Conservation (phyloP, 1,140 invertebrate species). For the Hycleus phaleratus region DNA sequence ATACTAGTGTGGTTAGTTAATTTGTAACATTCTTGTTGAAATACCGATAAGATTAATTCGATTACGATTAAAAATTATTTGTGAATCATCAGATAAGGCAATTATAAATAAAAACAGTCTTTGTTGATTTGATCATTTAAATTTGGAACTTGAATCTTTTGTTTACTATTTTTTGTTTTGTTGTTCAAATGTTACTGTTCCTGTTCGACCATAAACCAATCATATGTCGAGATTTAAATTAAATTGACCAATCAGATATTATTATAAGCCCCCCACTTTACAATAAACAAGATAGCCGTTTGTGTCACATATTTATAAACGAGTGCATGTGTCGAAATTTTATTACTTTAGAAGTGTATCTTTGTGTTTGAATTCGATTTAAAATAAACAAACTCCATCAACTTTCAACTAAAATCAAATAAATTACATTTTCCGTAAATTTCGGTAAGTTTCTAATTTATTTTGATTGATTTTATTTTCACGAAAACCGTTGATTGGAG, state of each 20-base stretch:
- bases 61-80: too few relatives aligned
- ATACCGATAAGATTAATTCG: too few relatives aligned
- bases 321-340: not conserved
- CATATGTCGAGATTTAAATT: not conserved
- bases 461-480: too few relatives aligned
- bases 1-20: too few relatives aligned
- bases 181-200: too few relatives aligned
- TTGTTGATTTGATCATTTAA: slow-evolving; percentile 5
- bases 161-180: not conserved
- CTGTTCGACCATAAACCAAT: slow-evolving; percentile 3
- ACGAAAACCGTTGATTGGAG: too few relatives aligned
- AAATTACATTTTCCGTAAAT: not conserved
- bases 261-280: not conserved
- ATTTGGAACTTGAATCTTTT: slow-evolving; percentile 13
- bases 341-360: slow-evolving; percentile 1
- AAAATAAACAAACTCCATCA: not conserved
- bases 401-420: too few relatives aligned
- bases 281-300: slow-evolving; percentile 6
- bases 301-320: slow-evolving; percentile 20
- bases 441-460: not conserved
- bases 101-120: too few relatives aligned
- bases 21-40: too few relatives aligned
- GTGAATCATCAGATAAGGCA: too few relatives aligned
- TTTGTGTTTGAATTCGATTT: not conserved
- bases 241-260: slow-evolving; percentile 5